Percentiles rank a stretch among this genome's conserved stretches.
Conservation (phyloP, 2,797 vertebrate species). For the Sebastiscus tertius region DNA sequence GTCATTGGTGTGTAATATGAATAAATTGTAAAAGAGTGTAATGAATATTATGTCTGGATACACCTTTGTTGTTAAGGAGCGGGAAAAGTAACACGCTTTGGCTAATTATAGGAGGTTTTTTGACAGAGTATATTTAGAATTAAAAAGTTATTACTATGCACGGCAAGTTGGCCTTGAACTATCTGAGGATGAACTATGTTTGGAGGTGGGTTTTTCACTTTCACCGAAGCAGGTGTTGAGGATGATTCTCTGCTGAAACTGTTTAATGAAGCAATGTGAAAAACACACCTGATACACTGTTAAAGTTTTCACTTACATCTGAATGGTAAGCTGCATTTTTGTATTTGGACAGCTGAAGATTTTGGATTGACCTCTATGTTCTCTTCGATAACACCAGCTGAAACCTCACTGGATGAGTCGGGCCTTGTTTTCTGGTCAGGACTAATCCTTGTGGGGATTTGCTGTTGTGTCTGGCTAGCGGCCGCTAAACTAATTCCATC, state of each 20-base stretch:
- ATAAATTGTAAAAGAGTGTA: background rate
- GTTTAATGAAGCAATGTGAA: slow-evolving; percentile 33
- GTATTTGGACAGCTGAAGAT: background rate
- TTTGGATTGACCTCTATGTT: background rate
- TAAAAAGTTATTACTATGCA: background rate
- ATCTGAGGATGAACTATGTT: background rate
- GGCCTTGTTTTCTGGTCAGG: background rate
- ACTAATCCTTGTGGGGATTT: slow-evolving; percentile 6
- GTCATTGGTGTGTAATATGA: background rate
- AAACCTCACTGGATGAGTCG: background rate
- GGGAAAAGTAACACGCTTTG: background rate
- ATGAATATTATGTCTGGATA: background rate
- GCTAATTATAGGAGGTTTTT: background rate
- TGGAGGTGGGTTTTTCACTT: background rate
- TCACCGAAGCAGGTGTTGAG: background rate
- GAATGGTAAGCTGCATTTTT: background rate
- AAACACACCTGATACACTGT: background rate
- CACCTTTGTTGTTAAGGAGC: background rate
- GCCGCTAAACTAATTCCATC: background rate
- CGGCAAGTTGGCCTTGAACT: slow-evolving; percentile 6
- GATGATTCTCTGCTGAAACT: background rate
- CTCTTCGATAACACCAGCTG: too few species aligned
- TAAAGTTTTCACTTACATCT: background rate
- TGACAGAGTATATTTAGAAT: slow-evolving; percentile 6
- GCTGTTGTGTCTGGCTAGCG: background rate